Conservation (phyloP, 2,888 invertebrate genomes). For the Zhuqinia jingwanae region DNA sequence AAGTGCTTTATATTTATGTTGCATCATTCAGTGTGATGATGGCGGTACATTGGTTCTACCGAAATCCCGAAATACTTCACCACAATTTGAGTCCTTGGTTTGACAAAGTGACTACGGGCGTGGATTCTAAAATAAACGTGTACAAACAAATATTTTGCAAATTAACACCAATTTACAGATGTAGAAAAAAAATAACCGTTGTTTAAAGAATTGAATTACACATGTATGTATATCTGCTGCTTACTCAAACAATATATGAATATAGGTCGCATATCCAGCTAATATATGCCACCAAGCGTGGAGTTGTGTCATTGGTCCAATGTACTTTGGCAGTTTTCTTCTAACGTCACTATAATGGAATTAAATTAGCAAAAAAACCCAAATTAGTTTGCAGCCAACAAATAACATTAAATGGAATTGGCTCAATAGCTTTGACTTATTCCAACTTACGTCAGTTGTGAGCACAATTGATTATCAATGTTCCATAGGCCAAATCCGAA, state of each 20-base stretch:
- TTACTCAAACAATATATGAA: slow-evolving; percentile 80
- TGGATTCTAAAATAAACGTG: slow-evolving; percentile 78
- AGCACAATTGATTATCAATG: slow-evolving; percentile 81
- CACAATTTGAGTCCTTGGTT: slow-evolving; percentile 74
- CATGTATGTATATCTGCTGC: neutral
- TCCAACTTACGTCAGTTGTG: slow-evolving; percentile 79
- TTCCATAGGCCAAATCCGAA: slow-evolving; percentile 82
- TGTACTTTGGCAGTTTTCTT: slow-evolving; percentile 76
- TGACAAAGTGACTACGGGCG: slow-evolving; percentile 77
- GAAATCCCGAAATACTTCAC: slow-evolving; percentile 75
- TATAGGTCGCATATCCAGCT: slow-evolving; percentile 81
- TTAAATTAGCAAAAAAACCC: slow-evolving; percentile 1
- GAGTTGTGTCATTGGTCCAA: slow-evolving; percentile 81
- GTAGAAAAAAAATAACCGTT: neutral
- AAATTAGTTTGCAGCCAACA: neutral
- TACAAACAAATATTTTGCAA: neutral
- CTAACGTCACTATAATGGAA: slow-evolving; percentile 76
- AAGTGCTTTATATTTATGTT: neutral
- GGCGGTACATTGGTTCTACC: slow-evolving; percentile 72
- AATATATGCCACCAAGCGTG: slow-evolving; percentile 82
- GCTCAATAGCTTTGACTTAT: neutral
- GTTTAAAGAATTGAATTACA: neutral
- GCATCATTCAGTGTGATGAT: slow-evolving; percentile 70
- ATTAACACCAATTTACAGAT: neutral
- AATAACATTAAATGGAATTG: too few species aligned